Evolutionary conservation across 2,888 invertebrate genomes (phyloP).

Genomic region (Caenorhabditis sp.): DNA sequence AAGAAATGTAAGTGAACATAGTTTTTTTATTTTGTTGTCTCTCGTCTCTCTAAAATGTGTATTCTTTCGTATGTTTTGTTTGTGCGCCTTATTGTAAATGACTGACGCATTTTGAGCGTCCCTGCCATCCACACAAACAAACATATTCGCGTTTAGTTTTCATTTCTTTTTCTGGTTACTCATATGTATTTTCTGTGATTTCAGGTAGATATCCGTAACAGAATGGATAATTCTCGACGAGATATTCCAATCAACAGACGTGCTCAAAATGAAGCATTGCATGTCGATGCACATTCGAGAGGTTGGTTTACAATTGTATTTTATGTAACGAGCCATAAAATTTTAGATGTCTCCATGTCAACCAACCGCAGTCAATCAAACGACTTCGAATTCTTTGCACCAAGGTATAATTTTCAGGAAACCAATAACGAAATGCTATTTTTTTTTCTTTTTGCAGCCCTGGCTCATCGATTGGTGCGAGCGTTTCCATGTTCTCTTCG

Average conservation of each 20-base stretch:
- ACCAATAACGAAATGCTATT: neutral
- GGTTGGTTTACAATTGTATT: constrained; percentile 7
- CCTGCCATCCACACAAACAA: too few species aligned
- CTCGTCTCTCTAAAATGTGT: too few species aligned
- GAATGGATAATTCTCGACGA: constrained; percentile 20
- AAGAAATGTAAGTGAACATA: too few species aligned
- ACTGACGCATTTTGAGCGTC: neutral
- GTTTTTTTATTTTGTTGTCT: too few species aligned
- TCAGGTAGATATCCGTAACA: constrained; percentile 13
- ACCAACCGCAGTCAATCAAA: constrained; percentile 20
- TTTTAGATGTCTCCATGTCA: constrained; percentile 19
- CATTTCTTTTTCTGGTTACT: neutral
- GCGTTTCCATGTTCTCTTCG: constrained; percentile 38
- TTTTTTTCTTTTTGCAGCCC: constrained; percentile 20
- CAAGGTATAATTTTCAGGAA: constrained; percentile 16
- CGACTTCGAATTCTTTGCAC: constrained; percentile 35
- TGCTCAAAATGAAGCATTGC: constrained; percentile 15
- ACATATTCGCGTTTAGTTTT: neutral
- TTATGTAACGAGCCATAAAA: neutral
- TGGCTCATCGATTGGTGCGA: constrained; percentile 30
- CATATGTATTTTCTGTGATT: constrained; percentile 4
- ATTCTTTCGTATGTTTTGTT: too few species aligned
- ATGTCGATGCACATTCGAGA: constrained; percentile 18
- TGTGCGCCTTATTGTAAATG: too few species aligned
- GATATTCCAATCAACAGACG: neutral